Base-by-base conservation (phyloP, 2,888 invertebrate genomes). In the Amiota communis region DNA sequence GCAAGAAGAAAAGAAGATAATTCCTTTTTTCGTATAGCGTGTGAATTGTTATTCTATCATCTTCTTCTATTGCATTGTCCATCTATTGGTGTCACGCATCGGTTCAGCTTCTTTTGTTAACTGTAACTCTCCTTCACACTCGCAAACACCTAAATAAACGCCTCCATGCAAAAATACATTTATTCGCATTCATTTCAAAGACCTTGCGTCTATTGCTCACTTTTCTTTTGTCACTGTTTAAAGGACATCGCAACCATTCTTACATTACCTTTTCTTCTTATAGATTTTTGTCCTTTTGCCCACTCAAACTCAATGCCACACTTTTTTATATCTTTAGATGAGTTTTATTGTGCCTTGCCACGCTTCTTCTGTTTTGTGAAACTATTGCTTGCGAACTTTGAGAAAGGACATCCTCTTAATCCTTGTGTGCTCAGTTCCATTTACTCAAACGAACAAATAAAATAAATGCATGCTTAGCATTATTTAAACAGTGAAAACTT, bases 31-130 rank as follows among this genome's bases (percentile, higher is more conserved):
- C 36, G 8, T 36, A 36, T 12, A n/a, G n/a, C 53, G 9, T 53
- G 2, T 53, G 53, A 15, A 6, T 15, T 53, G 53, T 53, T 15
- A n/a, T 8, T 53, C 53, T 59, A 17, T 59, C 20, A 12, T 11
- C 11, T 59, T 59, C 57, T 10, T 57, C 2, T 59, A 3, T 23
- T 23, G 23, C 23, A 23, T 23, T 23, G 23, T 17, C 17, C 36
- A 36, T 6, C 36, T 36, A 20, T 59, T 11, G 57, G 8, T n/a
- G 15, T 8, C 57, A 59, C 17, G 57, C 57, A 20, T 3, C 11
- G 8, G 20, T 59, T 20, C 64, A 74, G 74, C 72, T 72, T 76
- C 78, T 75, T 68, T 72, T 49, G 67, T 56, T 56, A 64, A 72
- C 23, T 64, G 59, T 64, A 12, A 36, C 47, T n/a, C n/a, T 36